Evolutionary conservation across 2,888 invertebrate genomes (phyloP).

Genomic region (Autographa pulchrina): DNA sequence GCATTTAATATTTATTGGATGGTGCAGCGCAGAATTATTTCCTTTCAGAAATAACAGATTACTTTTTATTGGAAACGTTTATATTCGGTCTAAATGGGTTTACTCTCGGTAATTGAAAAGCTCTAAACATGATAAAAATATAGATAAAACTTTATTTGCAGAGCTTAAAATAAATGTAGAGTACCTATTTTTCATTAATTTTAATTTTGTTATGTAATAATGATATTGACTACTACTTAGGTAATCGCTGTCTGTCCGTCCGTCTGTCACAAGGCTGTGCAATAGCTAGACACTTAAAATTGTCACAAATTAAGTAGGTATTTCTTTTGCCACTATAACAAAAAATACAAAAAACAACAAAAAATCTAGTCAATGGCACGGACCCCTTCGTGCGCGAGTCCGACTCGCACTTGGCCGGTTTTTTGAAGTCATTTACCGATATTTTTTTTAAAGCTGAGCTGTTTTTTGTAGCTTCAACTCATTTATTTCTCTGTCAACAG

Average conservation of each 20-base stretch:
- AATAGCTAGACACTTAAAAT: no score
- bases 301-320: no score
- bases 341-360: no score
- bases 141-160: background rate
- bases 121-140: background rate
- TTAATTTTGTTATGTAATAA: background rate
- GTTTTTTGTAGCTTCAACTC: background rate
- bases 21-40: conserved; percentile 11
- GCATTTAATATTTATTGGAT: conserved; percentile 46
- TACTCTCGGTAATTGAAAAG: background rate
- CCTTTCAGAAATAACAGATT: conserved; percentile 22
- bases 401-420: no score
- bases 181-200: background rate
- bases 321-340: no score
- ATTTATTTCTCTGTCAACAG: background rate
- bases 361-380: no score
- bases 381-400: no score
- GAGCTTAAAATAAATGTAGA: background rate
- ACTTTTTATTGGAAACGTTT: conserved; percentile 5
- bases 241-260: no score
- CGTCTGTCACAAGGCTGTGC: no score
- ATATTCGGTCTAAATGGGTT: conserved; percentile 5
- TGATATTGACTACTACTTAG: no score
- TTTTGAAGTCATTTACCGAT: no score
- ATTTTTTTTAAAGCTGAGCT: no score